Base-by-base conservation (phyloP, 2,888 invertebrate genomes). In the Phasia obesa region DNA sequence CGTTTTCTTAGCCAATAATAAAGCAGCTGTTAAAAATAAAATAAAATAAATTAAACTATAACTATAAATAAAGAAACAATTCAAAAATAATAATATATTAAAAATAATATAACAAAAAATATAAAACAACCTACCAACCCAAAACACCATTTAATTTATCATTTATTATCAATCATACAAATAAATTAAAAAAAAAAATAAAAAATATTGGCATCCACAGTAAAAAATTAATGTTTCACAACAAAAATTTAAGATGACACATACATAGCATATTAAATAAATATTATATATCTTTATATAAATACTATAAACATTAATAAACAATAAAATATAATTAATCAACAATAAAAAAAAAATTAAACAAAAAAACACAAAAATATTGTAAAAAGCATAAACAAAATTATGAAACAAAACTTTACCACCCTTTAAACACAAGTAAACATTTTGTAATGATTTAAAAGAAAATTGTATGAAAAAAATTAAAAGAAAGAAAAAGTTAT, bases 141-240 rank as follows among this genome's bases (percentile, higher is more conserved):
- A 64, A 74, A 85, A 81, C 65, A 71, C 60, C 69, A 75, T 75
- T 80, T 77, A 77, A 47, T 3, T 17, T 79, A 74, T 65, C 21
- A 53, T 27, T 65, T 19, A 53, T 27, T 65, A 73, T 70, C 42
- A 62, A 51, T 31, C 17, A 69, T 70, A 70, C 19, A 76, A 42
- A 65, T 55, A 64, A 59, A 65, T 47, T 62, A 31, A 67, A 53
- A 25, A n/a, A 27, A 31, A 49, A 59, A 53, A 57, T 42, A 53
- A 35, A 35, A 44, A 35, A 38, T 35, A 67, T 60, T 31, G 55
- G 44, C 53, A 55, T 65, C 21, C 59, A 59, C 42, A 69, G 55
- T 70, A 70, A 42, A 47, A 69, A 81, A 80, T 59, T 4, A 74
- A 74, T 64, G 47, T 69, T 65, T 76, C 60, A 57, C 67, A n/a